Percentiles rank a stretch among this genome's conserved stretches.
Evolutionary conservation across 2,888 invertebrate species (phyloP).

Genomic region (Cyclophora punctaria): DNA sequence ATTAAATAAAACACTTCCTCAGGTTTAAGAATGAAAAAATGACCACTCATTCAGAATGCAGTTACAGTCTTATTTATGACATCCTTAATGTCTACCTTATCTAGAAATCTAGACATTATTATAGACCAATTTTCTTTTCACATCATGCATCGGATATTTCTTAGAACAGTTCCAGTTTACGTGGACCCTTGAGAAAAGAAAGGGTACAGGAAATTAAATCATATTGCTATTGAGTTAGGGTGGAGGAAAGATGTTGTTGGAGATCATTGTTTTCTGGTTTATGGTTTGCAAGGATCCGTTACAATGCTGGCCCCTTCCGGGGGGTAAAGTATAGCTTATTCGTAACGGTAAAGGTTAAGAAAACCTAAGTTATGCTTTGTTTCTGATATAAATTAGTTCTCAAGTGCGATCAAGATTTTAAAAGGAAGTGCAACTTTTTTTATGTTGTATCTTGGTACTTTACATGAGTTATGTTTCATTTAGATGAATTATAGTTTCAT

Average conservation of each 20-base stretch:
- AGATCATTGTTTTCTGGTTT: neutral
- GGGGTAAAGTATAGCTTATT: conserved; percentile 38
- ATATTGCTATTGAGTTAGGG: neutral
- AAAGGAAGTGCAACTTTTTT: too few relatives aligned
- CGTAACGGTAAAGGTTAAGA: conserved; percentile 38
- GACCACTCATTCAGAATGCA: conserved; percentile 23
- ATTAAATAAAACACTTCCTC: too few relatives aligned
- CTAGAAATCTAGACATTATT: conserved; percentile 30
- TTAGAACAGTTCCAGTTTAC: conserved; percentile 13
- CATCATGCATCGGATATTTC: conserved; percentile 35
- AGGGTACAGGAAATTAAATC: too few relatives aligned
- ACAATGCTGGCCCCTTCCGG: conserved; percentile 46
- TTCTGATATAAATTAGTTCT: conserved; percentile 12
- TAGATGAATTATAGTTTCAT: too few relatives aligned
- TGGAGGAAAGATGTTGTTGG: neutral
- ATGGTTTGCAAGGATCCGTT: conserved; percentile 22
- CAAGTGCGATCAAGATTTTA: too few relatives aligned
- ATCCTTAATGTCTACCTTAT: conserved; percentile 2
- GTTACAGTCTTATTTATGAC: conserved; percentile 1
- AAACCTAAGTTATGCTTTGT: conserved; percentile 10
- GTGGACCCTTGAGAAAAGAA: neutral
- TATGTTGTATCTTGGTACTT: too few relatives aligned
- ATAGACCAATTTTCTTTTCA: conserved; percentile 33
- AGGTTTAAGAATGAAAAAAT: neutral
- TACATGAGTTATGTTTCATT: too few relatives aligned